A percentile compares a stretch with the other conserved stretches of the same genome.
Evolutionary conservation across 2,113 vertebrate species (phyloP).

Genomic region (Crypturellus undulatus): DNA sequence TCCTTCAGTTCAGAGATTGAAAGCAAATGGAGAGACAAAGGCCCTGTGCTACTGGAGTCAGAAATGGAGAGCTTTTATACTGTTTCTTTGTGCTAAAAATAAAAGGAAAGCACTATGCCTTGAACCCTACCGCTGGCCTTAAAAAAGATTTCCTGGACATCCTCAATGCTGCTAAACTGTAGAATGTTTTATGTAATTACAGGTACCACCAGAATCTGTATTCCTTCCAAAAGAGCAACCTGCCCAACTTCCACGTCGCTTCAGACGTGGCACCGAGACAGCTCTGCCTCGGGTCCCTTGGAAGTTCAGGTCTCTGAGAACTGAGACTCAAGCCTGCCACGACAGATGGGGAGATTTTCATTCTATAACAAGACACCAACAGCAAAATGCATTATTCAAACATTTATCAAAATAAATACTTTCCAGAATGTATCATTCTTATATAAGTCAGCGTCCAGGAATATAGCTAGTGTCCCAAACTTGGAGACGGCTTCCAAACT

Average conservation of each 20-base stretch:
- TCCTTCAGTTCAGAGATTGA: accelerated
- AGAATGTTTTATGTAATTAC: not conserved
- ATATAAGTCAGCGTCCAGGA: not conserved
- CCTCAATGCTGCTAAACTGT: not conserved
- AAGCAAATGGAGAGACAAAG: not conserved
- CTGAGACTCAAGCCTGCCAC: accelerated
- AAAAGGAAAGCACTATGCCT: not conserved
- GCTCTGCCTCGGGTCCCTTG: not conserved
- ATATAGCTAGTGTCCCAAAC: not conserved
- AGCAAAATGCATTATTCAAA: not conserved
- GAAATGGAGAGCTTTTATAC: not conserved
- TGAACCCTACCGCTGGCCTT: not conserved
- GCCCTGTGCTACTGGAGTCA: not conserved
- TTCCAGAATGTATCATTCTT: not conserved
- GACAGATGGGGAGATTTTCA: accelerated
- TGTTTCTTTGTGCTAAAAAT: not conserved
- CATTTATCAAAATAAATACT: not conserved
- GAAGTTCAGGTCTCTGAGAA: not conserved
- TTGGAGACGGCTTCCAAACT: not conserved
- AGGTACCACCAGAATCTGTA: not conserved
- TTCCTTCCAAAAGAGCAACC: not conserved
- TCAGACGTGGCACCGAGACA: not conserved
- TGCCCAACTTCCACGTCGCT: not conserved
- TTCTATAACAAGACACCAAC: not conserved
- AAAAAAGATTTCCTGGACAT: not conserved